Evolutionary conservation across 2,888 invertebrate genomes (phyloP).

Genomic region (Aromia moschata): DNA sequence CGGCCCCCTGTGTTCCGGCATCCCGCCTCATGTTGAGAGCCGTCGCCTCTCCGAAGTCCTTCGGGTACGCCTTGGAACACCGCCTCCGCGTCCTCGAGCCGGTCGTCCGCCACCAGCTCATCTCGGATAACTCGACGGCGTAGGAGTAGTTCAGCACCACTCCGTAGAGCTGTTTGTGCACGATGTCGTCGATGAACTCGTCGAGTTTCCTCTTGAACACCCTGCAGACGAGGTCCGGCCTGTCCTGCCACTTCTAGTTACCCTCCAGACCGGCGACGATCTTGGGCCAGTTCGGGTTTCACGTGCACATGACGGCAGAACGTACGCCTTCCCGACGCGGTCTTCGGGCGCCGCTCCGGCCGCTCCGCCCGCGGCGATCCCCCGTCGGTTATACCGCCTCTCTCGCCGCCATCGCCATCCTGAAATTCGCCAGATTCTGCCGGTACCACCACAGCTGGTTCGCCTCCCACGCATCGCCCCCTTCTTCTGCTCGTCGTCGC

Average conservation of each 20-base stretch:
- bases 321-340: no score
- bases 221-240: not conserved
- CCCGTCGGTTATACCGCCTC: no score
- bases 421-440: no score
- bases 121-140: not conserved
- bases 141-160: not conserved
- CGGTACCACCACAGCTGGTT: no score
- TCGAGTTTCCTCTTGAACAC: not conserved
- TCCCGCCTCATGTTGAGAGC: not conserved
- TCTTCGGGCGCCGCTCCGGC: no score
- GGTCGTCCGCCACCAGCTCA: not conserved
- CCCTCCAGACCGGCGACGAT: not conserved
- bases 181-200: not conserved
- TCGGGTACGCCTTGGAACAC: not conserved
- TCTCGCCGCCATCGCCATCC: no score
- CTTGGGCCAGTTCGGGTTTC: conserved; percentile 1
- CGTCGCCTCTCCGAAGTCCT: not conserved
- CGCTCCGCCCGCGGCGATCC: no score
- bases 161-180: not conserved
- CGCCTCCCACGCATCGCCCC: no score
- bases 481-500: no score
- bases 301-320: no score
- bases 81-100: not conserved
- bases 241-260: not conserved
- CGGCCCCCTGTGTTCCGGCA: not conserved